Evolutionary conservation across 2,113 vertebrate genomes (phyloP), one percentile per base, ranked within the genome.

Genomic region (Lonchura striata): DNA sequence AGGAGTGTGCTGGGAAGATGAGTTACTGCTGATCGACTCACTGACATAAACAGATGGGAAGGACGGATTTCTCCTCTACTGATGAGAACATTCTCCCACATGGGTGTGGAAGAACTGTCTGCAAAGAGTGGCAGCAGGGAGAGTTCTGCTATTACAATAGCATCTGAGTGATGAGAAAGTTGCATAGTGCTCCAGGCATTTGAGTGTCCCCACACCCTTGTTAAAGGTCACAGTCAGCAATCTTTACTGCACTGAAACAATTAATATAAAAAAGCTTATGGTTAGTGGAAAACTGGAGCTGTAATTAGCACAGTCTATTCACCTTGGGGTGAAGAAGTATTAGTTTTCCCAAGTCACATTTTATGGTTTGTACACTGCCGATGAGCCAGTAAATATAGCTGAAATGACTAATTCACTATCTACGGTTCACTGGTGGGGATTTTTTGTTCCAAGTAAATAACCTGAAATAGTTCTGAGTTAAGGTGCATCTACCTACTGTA

Each of bases 211-310:
- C 90, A 75, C 85, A 83, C 42, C 52, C 85, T 78, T 92, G 69
- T 64, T 86, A 92, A 92, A 96, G 77, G 77, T 87, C 71, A 86
- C 79, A 93, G 80, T 35, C 80, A 83, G 63, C 74, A 76, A 54
- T 71, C 20, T 88, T 90, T 88, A 83, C 64, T 71, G 31, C n/a
- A 24, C 69, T 39, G 72, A 92, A 88, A 52, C 64, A 86, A 71
- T 81, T 75, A 94, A 75, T 88, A 64, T 60, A 60, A 82, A 68
- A 86, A 90, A 82, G 16, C 16, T 84, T 69, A 84, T 79, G 65
- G 46, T 0, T 92, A 63, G 50, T 92, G 41, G 54, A 84, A 93
- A 90, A 81, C 41, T 53, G 63, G 22, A 80, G n/a, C 39, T 90
- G 44, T 93, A 88, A 83, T 90, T 86, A 90, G 68, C 41, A 57